phyloP scores from a whole-genome alignment of 2,888 invertebrate species.

The Trachelus troglodyta region DNA sequence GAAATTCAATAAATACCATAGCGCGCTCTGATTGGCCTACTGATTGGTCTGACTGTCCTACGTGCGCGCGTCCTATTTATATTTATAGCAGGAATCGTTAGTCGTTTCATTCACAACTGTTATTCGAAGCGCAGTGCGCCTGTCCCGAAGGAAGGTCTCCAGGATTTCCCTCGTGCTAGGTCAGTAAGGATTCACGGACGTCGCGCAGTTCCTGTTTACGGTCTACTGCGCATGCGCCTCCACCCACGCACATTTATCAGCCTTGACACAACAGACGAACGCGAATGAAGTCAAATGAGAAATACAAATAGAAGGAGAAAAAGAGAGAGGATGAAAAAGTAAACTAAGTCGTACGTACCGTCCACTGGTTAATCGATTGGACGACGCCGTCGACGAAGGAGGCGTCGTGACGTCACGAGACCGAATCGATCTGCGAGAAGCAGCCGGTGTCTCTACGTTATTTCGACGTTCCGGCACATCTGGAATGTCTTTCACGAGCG shows the following conservation, averaged over 20 bases:
- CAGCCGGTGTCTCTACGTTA: not conserved
- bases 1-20: not conserved
- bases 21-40: not conserved
- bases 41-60: not conserved
- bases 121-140: not conserved
- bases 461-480: not conserved
- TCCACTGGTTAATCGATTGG: conserved; percentile 50
- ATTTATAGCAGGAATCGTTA: not conserved
- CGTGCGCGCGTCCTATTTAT: not conserved
- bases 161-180: not conserved
- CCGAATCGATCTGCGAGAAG: conserved; percentile 65
- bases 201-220: not conserved
- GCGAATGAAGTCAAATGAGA: not conserved
- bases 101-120: not conserved
- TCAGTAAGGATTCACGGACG: not conserved
- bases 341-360: not conserved
- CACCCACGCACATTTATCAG: not conserved
- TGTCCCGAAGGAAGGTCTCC: not conserved
- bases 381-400: conserved; percentile 62
- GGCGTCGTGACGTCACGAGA: conserved; percentile 55
- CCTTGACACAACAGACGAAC: not conserved
- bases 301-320: not conserved
- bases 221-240: not conserved
- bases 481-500: not conserved
- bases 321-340: not conserved